Evolutionary conservation across 1,140 invertebrate species (phyloP).

Genomic region (Stegodyphus mimosarum): DNA sequence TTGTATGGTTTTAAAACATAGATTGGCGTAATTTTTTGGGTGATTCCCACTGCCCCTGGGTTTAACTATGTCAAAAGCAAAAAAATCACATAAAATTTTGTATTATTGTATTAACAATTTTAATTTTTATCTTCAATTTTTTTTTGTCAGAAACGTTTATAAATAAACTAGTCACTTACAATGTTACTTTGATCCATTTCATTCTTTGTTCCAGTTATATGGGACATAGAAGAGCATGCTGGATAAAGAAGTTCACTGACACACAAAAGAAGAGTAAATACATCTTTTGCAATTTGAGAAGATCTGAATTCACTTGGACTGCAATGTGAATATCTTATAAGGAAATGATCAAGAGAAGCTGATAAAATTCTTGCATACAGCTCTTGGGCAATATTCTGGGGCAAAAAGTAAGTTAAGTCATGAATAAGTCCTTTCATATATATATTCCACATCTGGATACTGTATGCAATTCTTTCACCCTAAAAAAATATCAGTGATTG

Average conservation of each 20-base stretch:
- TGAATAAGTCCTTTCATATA: constrained; percentile 36
- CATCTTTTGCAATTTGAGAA: constrained; percentile 20
- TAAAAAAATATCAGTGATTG: neutral
- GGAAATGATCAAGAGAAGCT: constrained; percentile 17
- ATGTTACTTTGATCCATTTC: constrained; percentile 15
- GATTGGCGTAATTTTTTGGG: no score
- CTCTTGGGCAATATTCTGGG: constrained; percentile 17
- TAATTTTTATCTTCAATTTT: no score
- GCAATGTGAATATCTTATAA: constrained; percentile 11
- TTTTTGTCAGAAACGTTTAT: no score
- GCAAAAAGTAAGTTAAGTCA: constrained; percentile 32
- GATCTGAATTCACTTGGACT: constrained; percentile 35
- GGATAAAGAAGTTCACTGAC: constrained; percentile 35
- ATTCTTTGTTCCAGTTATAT: constrained; percentile 19
- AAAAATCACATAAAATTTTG: no score
- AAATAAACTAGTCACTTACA: constrained; percentile 21
- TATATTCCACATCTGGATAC: constrained; percentile 49
- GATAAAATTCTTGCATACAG: constrained; percentile 13
- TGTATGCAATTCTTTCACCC: constrained; percentile 47
- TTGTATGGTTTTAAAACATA: no score
- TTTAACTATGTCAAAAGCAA: no score
- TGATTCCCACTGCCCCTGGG: no score
- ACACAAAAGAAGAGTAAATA: constrained; percentile 23
- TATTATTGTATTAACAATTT: no score
- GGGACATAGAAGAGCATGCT: constrained; percentile 19